Base-by-base conservation (phyloP, 1,140 invertebrate genomes). In the Orchestia grillus region DNA sequence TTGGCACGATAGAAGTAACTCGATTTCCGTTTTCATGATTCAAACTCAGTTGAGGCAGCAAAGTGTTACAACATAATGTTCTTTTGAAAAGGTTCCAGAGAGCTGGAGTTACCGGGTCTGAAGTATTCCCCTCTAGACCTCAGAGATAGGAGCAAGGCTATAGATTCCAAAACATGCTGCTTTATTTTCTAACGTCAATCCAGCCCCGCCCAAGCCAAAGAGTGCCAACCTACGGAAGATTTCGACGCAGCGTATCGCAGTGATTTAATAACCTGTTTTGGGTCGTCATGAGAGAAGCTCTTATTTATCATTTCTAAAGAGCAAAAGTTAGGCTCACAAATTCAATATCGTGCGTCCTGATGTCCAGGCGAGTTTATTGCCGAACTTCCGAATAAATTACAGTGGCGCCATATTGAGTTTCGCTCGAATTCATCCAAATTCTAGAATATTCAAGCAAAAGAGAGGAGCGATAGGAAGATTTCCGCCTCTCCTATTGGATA, bases 341-440 rank as follows among this genome's bases (percentile, higher is more conserved):
- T 90, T 90, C 88, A 90, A 90, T 90, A 41, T 90, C 88, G 41
- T 41, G 88, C 43, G n/a, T 41, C 43, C 88, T 41, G 88, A 90
- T 90, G 88, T 90, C 43, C 41, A 90, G 41, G 28, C 88, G n/a
- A 90, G 41, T 90, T 90, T 90, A 90, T 90, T 90, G 88, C 88
- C 41, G 88, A 90, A 90, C 88, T 90, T 90, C 88, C n/a, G 88
- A 90, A 90, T 90, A 90, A 90, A 90, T 90, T 90, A 90, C 88
- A 44, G 43, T 90, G 28, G 88, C 88, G 43, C 88, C 88, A 90
- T 90, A 90, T 90, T 90, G 88, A 44, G 88, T 41, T 90, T 90
- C 88, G 88, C 41, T 90, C n/a, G 36, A 90, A 90, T 44, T 42
- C 88, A 90, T 42, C 3, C 11, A 90, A 90, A 90, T 8, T 90